Conservation (phyloP, 1,140 invertebrate genomes). For the Drosophila azteca region DNA sequence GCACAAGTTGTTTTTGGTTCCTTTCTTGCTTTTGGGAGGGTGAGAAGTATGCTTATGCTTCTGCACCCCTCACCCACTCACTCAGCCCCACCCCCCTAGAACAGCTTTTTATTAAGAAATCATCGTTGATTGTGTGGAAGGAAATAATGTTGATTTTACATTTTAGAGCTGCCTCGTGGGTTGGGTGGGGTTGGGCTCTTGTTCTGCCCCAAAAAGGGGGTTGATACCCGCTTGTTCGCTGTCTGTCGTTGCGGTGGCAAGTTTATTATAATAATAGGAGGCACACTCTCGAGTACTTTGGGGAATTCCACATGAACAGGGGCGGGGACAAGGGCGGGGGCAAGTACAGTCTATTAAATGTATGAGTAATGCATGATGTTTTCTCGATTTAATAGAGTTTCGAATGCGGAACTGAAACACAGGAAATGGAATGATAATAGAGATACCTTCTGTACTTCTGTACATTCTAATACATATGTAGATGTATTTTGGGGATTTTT, state of each 20-base stretch:
- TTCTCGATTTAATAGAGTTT: constrained; percentile 56
- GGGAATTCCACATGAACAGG: constrained; percentile 34
- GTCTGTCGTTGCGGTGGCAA: constrained; percentile 60
- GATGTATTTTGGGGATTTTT: too few relatives aligned
- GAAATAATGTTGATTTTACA: constrained; percentile 81
- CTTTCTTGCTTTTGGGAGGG: constrained; percentile 4
- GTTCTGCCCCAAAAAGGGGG: constrained; percentile 9
- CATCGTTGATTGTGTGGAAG: constrained; percentile 82
- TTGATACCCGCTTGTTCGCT: constrained; percentile 23
- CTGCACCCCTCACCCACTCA: neutral
- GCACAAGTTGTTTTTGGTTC: constrained; percentile 64
- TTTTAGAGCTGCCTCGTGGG: constrained; percentile 56
- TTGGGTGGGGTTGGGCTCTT: too few relatives aligned
- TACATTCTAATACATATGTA: too few relatives aligned
- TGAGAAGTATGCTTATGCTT: constrained; percentile 38
- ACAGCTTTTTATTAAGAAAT: constrained; percentile 79
- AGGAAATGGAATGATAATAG: neutral
- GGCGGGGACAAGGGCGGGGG: neutral
- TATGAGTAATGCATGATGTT: constrained; percentile 54
- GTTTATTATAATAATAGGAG: constrained; percentile 78
- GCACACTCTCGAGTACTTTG: constrained; percentile 59
- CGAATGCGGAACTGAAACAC: neutral
- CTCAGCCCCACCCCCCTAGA: constrained; percentile 24
- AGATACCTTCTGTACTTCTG: neutral
- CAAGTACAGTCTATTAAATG: constrained; percentile 59